A percentile compares a stretch with the other conserved stretches of the same genome.
Conservation (phyloP, 2,888 invertebrate species). For the Iselma pallidipennis region DNA sequence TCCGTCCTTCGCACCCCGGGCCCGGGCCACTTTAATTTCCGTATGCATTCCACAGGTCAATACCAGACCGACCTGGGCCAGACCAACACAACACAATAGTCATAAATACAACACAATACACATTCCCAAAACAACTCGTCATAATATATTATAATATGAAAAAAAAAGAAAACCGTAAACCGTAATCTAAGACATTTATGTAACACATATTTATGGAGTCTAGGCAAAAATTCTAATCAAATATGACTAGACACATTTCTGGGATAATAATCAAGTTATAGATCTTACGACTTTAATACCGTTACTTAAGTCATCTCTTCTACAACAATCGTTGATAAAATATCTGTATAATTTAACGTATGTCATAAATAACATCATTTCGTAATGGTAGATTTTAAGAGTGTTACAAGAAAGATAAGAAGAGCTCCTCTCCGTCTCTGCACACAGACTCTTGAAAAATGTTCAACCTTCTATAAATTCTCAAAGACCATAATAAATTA, state of each 20-base stretch:
- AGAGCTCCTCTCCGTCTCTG: too few relatives aligned
- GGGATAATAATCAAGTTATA: not conserved
- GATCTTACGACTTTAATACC: not conserved
- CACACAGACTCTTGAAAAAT: too few relatives aligned
- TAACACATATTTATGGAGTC: too few relatives aligned
- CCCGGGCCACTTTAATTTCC: constrained; percentile 51
- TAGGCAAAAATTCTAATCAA: not conserved
- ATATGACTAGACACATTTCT: not conserved
- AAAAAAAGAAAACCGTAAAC: not conserved
- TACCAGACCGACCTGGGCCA: constrained; percentile 33
- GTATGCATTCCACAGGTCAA: constrained; percentile 53
- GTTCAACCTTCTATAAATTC: not conserved
- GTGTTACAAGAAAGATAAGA: too few relatives aligned
- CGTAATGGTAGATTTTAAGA: too few relatives aligned
- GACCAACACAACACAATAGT: constrained; percentile 27
- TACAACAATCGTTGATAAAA: too few relatives aligned
- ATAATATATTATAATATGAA: not conserved
- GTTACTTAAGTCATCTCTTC: not conserved
- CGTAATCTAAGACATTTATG: too few relatives aligned
- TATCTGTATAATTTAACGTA: too few relatives aligned
- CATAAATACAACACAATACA: too few relatives aligned
- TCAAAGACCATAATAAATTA: not conserved
- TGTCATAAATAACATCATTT: not conserved
- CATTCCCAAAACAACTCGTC: constrained; percentile 46
- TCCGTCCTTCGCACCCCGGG: constrained; percentile 52